Base-by-base conservation (phyloP, 30 jellyfish, hydroid and myxozoan genomes). In the Aurelia sp. region DNA sequence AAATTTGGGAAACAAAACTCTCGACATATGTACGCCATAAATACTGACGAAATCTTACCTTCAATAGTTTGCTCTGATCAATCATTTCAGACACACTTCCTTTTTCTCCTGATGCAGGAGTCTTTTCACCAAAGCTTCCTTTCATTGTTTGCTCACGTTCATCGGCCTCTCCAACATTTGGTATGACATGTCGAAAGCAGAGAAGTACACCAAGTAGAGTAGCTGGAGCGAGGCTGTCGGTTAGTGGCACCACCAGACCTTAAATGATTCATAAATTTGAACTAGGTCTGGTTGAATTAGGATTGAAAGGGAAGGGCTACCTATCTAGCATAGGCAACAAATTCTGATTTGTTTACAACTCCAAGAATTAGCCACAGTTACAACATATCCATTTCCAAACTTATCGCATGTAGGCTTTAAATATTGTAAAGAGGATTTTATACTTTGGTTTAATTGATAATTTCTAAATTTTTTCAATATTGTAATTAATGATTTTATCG, bases 121-220 rank as follows among this genome's bases (percentile, higher is more conserved):
- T 58, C 22, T 58, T 88, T 12, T 77, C 74, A 16, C 97, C 98
- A 74, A 88, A 90, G 60, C 97, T 95, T 4, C 98, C 98, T 33
- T 90, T 95, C 98, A 88, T 84, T 9, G 92, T 67, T 3, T 80
- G 90, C 24, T 59, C 63, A 12, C 88, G 53, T 9, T 72, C 90
- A 16, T 74, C 92, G 13, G 62, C 73, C 17, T 74, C 94, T 15
- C 88, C 89, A 27, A 95, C 90, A 30, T 95, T 79, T 6, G 99
- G 99, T 12, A 95, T 69, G 12, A 95, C 72, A 51, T 90, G 91
- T 19, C 99, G 97, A 67, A 95, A 95, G 76, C 97, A 81, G 47
- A 90, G 91, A 75, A 95, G 82, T 24, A 90, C 98, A 41, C 99
- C 99, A 80, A 95, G 99, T 18, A 95, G 80, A 0, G 95, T 80